Conservation (phyloP, 2,113 vertebrate species). For the Zosterops borbonicus region DNA sequence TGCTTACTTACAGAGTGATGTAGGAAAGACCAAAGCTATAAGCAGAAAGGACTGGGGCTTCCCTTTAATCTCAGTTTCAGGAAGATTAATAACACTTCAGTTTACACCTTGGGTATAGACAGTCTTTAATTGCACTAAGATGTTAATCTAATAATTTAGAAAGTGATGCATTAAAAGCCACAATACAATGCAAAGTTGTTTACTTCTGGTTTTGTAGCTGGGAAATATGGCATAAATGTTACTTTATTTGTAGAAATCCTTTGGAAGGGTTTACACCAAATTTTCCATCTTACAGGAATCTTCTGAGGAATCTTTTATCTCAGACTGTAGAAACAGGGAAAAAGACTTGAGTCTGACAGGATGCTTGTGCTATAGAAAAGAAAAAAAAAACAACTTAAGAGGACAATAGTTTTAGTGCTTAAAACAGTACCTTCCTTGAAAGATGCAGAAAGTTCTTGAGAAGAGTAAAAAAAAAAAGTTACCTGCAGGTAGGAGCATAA, state of each 20-base stretch:
- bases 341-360: background rate
- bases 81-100: background rate
- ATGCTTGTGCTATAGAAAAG: background rate
- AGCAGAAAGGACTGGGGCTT: background rate
- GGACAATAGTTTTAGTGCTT: background rate
- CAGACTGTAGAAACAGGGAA: background rate
- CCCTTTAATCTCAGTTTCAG: background rate
- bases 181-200: background rate
- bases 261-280: background rate
- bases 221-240: rapidly evolving
- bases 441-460: background rate
- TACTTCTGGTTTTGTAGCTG: background rate
- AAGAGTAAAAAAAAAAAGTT: background rate
- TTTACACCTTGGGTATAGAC: background rate
- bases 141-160: background rate
- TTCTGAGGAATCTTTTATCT: background rate
- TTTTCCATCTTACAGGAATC: background rate
- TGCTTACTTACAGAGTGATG: rapidly evolving
- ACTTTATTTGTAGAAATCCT: background rate
- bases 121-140: background rate
- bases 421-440: background rate
- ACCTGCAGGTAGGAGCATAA: background rate
- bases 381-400: background rate
- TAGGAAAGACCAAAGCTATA: background rate
- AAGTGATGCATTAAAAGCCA: background rate